These are phyloP conservation scores for Cydia strobilella DNA, from an alignment of 1,140 invertebrate genomes.

Conservation along the genomic window DNA sequence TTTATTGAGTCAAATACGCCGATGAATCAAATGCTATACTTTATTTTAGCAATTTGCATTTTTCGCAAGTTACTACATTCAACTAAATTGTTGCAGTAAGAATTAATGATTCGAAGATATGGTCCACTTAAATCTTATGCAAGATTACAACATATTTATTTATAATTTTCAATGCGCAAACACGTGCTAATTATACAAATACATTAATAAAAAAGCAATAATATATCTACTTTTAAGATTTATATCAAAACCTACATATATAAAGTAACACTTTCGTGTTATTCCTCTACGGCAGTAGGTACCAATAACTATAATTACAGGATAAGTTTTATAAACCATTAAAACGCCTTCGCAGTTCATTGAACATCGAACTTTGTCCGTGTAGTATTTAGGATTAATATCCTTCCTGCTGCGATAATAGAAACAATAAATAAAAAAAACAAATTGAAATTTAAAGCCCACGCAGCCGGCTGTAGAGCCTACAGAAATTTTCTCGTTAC, in stretches of 20 bases:
- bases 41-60: neutral
- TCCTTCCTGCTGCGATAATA: conserved; percentile 7
- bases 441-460: conserved; percentile 19
- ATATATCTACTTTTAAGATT: too few species aligned
- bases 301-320: too few species aligned
- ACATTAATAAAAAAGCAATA: too few species aligned
- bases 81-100: conserved; percentile 42
- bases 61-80: conserved; percentile 35
- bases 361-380: neutral
- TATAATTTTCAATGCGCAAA: too few species aligned
- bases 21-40: conserved; percentile 49
- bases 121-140: neutral
- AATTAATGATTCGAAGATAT: neutral
- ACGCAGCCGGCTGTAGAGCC: conserved; percentile 9
- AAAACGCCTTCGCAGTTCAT: neutral
- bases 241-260: too few species aligned
- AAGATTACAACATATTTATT: neutral
- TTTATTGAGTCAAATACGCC: conserved; percentile 48
- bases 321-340: neutral
- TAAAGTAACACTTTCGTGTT: too few species aligned
- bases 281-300: too few species aligned
- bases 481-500: conserved; percentile 45
- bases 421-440: conserved; percentile 18
- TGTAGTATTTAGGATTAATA: neutral
- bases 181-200: too few species aligned